phyloP scores from a whole-genome alignment of 2,888 invertebrate species.

The Amblyteles armatorius region DNA sequence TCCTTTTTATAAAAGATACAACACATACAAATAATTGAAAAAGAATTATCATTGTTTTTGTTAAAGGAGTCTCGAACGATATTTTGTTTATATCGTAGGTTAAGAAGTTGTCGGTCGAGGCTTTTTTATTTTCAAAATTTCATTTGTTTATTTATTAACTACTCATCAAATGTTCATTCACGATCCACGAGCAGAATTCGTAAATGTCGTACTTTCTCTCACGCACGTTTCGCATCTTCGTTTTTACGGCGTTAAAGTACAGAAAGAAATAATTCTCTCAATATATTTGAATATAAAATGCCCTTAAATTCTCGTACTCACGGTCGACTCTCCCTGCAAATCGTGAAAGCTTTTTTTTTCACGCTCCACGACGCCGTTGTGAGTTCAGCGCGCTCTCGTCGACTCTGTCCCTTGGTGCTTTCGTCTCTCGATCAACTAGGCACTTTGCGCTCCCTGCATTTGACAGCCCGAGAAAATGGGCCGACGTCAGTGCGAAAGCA shows the following conservation, averaged over 20 bases:
- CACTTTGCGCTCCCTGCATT: slow-evolving; percentile 32
- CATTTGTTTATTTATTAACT: too few species aligned
- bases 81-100: too few species aligned
- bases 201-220: too few species aligned
- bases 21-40: too few species aligned
- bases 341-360: not conserved
- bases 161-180: too few species aligned
- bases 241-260: not conserved
- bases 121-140: too few species aligned
- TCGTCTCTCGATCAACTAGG: slow-evolving; percentile 52
- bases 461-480: slow-evolving; percentile 24
- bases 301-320: not conserved
- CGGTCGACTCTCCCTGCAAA: not conserved
- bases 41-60: too few species aligned
- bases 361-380: not conserved
- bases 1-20: too few species aligned
- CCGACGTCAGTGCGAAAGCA: slow-evolving; percentile 14
- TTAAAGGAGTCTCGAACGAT: too few species aligned
- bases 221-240: not conserved
- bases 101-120: too few species aligned
- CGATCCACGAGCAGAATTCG: too few species aligned
- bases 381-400: slow-evolving; percentile 18
- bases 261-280: not conserved
- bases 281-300: slow-evolving; percentile 12
- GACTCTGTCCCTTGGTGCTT: slow-evolving; percentile 39